Evolutionary conservation across 1,140 invertebrate species (phyloP).

Genomic region (Drosophila ironensis): DNA sequence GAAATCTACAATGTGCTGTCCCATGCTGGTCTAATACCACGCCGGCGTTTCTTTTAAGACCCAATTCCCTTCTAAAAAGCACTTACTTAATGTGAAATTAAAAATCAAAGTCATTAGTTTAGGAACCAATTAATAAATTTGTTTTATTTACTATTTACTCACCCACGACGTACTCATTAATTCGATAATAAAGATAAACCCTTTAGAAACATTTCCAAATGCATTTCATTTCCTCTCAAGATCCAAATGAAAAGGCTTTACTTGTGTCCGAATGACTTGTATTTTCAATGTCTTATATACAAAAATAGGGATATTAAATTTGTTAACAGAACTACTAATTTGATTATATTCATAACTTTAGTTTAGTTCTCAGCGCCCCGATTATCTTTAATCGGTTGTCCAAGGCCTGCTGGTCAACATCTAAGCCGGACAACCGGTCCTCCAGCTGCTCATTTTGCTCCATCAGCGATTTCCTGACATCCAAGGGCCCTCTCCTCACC

Average conservation of each 20-base stretch:
- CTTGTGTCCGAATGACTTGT: conserved; percentile 6
- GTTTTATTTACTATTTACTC: too few relatives aligned
- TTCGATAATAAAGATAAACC: not conserved
- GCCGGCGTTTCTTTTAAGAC: conserved; percentile 72
- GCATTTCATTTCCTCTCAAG: too few relatives aligned
- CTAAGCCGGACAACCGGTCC: conserved; percentile 5
- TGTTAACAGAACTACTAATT: conserved; percentile 35
- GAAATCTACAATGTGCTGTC: conserved; percentile 85
- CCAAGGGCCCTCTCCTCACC: not conserved
- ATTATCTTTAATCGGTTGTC: conserved; percentile 40
- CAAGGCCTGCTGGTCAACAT: conserved; percentile 19
- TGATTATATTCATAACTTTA: conserved; percentile 49
- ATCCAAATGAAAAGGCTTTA: not conserved
- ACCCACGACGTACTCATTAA: too few relatives aligned
- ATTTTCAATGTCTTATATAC: conserved; percentile 6
- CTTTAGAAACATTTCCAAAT: too few relatives aligned
- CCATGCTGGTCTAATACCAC: conserved; percentile 84
- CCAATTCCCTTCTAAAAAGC: not conserved
- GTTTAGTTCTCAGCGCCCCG: conserved; percentile 14
- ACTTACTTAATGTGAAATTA: conserved; percentile 34
- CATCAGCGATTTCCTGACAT: conserved; percentile 45
- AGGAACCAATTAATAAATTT: conserved; percentile 18
- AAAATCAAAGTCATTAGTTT: conserved; percentile 68
- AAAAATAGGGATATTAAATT: conserved; percentile 23
- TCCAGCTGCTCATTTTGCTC: conserved; percentile 40